Percentiles rank a stretch among this genome's conserved stretches.
These are phyloP conservation scores for Dysmachus trigonus DNA, from an alignment of 2,888 invertebrate species.

Conservation along the genomic window DNA sequence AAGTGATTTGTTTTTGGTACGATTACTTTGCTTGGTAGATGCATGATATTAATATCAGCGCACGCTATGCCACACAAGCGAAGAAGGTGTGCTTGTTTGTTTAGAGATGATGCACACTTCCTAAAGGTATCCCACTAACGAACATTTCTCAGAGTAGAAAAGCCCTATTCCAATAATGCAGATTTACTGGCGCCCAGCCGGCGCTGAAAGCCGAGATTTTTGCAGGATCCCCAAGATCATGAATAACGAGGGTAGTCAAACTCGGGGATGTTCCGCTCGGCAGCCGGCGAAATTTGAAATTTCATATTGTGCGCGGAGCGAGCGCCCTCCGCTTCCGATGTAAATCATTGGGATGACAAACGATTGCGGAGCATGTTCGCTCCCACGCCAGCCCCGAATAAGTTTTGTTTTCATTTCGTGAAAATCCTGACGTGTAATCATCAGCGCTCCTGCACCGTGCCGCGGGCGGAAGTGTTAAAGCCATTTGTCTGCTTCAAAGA, in stretches of 20 bases:
- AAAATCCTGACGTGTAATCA: constrained; percentile 22
- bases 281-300: background rate
- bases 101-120: background rate
- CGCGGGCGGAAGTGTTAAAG: background rate
- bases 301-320: background rate
- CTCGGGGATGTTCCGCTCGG: background rate
- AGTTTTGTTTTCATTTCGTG: constrained; percentile 22
- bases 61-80: no score
- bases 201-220: background rate
- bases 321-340: background rate
- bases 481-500: constrained; percentile 28
- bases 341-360: constrained; percentile 27
- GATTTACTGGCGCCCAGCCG: background rate
- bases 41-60: background rate
- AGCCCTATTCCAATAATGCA: background rate
- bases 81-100: background rate
- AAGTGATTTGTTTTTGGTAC: background rate
- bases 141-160: background rate
- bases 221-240: background rate
- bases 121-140: background rate
- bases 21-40: background rate
- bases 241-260: background rate
- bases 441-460: background rate
- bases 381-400: background rate
- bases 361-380: constrained; percentile 4